Conservation (phyloP, 2,888 invertebrate genomes). For the Lycia hirtaria region DNA sequence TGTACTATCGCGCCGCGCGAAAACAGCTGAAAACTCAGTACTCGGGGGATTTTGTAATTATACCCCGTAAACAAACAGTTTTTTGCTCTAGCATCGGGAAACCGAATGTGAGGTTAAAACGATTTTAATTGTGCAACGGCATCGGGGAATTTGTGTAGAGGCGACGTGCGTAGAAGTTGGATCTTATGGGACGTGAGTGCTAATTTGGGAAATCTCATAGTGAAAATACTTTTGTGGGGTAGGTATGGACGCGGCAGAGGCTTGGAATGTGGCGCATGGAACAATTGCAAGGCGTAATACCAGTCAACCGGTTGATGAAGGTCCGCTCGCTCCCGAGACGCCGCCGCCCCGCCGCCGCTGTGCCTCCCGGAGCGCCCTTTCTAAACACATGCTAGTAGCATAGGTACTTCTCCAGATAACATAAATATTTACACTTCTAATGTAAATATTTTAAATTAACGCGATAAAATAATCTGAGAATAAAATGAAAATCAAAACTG, state of each 20-base stretch:
- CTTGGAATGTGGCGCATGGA: slow-evolving; percentile 75
- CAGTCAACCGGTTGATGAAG: slow-evolving; percentile 84
- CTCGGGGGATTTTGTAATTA: slow-evolving; percentile 81
- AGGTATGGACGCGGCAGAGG: slow-evolving; percentile 41
- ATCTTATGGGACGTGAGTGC: slow-evolving; percentile 61
- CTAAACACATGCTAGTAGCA: slow-evolving; percentile 46
- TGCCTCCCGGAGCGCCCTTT: slow-evolving; percentile 52
- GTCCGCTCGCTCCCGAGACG: slow-evolving; percentile 61
- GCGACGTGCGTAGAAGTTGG: slow-evolving; percentile 40
- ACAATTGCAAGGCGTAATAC: slow-evolving; percentile 82
- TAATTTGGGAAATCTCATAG: slow-evolving; percentile 79
- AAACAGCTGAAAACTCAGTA: slow-evolving; percentile 75
- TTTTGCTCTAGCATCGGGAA: slow-evolving; percentile 63
- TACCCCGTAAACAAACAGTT: slow-evolving; percentile 74
- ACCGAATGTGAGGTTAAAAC: slow-evolving; percentile 53
- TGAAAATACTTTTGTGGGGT: slow-evolving; percentile 68
- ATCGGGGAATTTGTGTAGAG: slow-evolving; percentile 38
- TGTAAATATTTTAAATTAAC: not conserved
- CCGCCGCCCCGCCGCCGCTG: slow-evolving; percentile 46
- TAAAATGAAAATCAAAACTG: not conserved
- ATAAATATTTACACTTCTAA: slow-evolving; percentile 12
- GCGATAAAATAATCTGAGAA: not conserved
- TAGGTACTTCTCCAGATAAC: slow-evolving; percentile 40
- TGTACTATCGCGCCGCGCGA: slow-evolving; percentile 66
- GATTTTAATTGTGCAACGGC: slow-evolving; percentile 52